Evolutionary conservation across 2,797 vertebrate genomes (phyloP).

Genomic region (Melanotaenia nigrans): DNA sequence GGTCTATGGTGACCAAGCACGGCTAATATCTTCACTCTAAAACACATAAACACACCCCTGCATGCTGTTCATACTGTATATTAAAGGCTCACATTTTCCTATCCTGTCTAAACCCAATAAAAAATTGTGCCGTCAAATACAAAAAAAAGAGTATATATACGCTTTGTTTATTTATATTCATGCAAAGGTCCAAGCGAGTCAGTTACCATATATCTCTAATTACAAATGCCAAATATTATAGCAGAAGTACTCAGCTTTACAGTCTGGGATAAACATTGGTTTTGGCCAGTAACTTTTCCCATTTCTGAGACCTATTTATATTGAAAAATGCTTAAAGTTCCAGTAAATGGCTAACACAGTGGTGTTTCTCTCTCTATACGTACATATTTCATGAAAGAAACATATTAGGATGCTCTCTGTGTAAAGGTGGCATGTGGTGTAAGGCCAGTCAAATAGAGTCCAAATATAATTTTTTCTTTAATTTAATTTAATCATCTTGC

Average conservation of each 20-base stretch:
- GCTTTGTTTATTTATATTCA: not conserved
- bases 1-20: constrained; percentile 27
- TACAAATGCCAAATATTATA: not conserved
- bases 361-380: not conserved
- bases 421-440: not conserved
- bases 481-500: not conserved
- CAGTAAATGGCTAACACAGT: not conserved
- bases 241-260: not conserved
- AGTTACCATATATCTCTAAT: not conserved
- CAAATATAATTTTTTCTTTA: no score
- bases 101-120: not conserved
- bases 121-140: not conserved
- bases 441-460: not conserved
- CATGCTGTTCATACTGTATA: constrained; percentile 14
- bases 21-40: constrained; percentile 20
- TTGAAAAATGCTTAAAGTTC: not conserved
- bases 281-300: no score
- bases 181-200: not conserved
- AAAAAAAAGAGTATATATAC: not conserved
- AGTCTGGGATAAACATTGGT: not conserved
- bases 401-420: not conserved
- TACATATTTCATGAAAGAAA: not conserved
- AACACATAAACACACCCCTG: constrained; percentile 38
- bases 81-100: constrained; percentile 19
- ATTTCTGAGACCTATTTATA: not conserved